Percentiles rank a stretch among this genome's conserved stretches.
Evolutionary conservation across 2,113 vertebrate species (phyloP).

Genomic region (Tricholaema leucomelas): DNA sequence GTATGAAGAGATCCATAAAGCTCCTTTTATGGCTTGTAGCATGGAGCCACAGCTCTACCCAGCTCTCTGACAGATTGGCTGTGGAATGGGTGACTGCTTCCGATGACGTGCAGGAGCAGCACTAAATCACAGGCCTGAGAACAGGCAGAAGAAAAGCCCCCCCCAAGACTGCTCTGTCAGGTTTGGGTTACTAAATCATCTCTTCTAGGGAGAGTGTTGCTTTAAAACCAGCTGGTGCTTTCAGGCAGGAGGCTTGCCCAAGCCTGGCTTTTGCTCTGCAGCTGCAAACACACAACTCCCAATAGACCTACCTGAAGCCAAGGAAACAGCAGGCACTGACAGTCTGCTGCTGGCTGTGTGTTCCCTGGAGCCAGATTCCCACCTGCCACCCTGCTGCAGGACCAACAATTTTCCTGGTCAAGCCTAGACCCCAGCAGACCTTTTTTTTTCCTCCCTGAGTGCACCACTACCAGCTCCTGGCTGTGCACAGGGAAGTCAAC

Average conservation of each 20-base stretch:
- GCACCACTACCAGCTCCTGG: background rate
- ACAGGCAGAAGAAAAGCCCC: background rate
- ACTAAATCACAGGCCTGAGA: background rate
- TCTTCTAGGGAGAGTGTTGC: background rate
- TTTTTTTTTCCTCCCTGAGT: background rate
- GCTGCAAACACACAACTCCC: background rate
- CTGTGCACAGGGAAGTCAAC: background rate
- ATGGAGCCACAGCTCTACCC: background rate
- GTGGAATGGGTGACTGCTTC: background rate
- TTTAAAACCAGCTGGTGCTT: background rate
- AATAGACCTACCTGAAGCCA: background rate
- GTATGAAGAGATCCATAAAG: background rate
- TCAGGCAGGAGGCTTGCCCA: background rate
- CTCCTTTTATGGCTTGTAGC: background rate
- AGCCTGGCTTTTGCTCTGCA: background rate
- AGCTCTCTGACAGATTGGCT: constrained; percentile 5
- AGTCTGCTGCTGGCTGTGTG: background rate
- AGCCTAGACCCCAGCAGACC: background rate
- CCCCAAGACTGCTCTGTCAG: background rate
- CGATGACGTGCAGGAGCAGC: constrained; percentile 16
- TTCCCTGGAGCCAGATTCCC: background rate
- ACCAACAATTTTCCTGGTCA: background rate
- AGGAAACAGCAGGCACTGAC: background rate
- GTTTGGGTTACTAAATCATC: background rate
- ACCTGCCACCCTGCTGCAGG: background rate